Conservation (phyloP, 2,113 vertebrate species). For the Scomber colias region DNA sequence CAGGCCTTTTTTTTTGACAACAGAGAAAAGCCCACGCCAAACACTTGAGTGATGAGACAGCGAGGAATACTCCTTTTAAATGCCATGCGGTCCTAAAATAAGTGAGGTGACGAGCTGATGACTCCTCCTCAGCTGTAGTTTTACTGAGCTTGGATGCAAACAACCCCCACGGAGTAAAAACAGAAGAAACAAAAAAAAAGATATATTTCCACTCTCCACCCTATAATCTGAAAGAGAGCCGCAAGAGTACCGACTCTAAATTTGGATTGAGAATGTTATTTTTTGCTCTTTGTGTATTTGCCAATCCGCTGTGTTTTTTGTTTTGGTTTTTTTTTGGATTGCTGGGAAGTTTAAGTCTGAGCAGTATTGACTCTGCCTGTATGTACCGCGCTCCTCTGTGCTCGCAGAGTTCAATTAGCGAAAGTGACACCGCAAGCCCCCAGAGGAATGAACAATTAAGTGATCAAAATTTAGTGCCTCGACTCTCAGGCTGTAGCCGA, state of each 20-base stretch:
- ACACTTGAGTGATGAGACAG: slow-evolving; percentile 22
- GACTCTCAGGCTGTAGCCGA: slow-evolving; percentile 26
- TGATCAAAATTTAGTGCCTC: slow-evolving; percentile 42
- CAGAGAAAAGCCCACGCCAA: neutral
- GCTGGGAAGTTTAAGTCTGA: slow-evolving; percentile 46
- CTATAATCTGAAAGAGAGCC: slow-evolving; percentile 77
- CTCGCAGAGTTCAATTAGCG: slow-evolving; percentile 54
- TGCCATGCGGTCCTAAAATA: slow-evolving; percentile 46
- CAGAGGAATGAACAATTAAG: slow-evolving; percentile 42
- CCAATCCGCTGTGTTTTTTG: slow-evolving; percentile 57
- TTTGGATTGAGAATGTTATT: slow-evolving; percentile 73
- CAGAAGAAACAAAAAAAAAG: slow-evolving; percentile 27
- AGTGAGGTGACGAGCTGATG: slow-evolving; percentile 54
- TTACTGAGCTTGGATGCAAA: slow-evolving; percentile 43
- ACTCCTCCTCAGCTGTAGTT: slow-evolving; percentile 42
- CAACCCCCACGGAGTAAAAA: slow-evolving; percentile 57
- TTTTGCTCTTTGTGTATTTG: slow-evolving; percentile 77
- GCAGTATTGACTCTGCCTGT: slow-evolving; percentile 44
- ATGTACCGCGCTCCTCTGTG: slow-evolving; percentile 43
- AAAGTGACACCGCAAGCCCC: slow-evolving; percentile 28
- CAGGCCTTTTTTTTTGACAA: neutral
- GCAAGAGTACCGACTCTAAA: slow-evolving; percentile 65
- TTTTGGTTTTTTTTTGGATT: slow-evolving; percentile 15
- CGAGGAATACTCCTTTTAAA: slow-evolving; percentile 24
- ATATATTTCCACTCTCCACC: slow-evolving; percentile 62